Evolutionary conservation across 2,888 invertebrate species (phyloP).

Genomic region (Tricholauxania praeusta): DNA sequence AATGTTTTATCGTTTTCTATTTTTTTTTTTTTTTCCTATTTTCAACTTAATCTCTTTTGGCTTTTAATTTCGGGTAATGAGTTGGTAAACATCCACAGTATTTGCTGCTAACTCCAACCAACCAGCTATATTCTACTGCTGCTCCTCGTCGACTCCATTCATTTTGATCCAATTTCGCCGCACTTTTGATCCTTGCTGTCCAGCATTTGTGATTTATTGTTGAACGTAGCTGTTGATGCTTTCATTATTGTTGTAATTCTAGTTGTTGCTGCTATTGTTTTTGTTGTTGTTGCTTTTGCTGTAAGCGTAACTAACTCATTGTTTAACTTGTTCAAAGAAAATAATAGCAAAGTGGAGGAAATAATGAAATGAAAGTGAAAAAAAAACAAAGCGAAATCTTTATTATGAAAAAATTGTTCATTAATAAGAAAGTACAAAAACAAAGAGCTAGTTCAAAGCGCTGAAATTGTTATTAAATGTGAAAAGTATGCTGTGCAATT

Average conservation of each 20-base stretch:
- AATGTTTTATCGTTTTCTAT: too few relatives aligned
- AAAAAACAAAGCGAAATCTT: too few relatives aligned
- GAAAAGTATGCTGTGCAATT: too few relatives aligned
- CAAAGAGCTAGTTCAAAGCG: too few relatives aligned
- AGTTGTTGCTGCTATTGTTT: not conserved
- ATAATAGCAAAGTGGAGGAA: too few relatives aligned
- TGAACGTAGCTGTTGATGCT: slow-evolving; percentile 21
- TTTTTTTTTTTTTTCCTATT: slow-evolving; percentile 8
- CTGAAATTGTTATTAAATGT: too few relatives aligned
- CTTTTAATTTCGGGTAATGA: slow-evolving; percentile 41
- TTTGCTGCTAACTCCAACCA: not conserved
- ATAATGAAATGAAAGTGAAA: too few relatives aligned
- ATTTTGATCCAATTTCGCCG: slow-evolving; percentile 18
- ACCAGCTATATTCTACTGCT: not conserved
- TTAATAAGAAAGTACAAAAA: too few relatives aligned
- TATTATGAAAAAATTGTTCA: too few relatives aligned
- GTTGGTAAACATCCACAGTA: slow-evolving; percentile 33
- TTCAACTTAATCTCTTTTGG: slow-evolving; percentile 31
- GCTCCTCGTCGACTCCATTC: slow-evolving; percentile 18
- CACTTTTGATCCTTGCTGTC: slow-evolving; percentile 27
- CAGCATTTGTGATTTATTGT: slow-evolving; percentile 41
- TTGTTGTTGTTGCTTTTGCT: not conserved
- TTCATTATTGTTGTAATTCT: slow-evolving; percentile 7
- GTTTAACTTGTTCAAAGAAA: not conserved
- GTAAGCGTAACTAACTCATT: not conserved